Conservation (phyloP, 2,113 vertebrate genomes). For the Scalopus aquaticus region DNA sequence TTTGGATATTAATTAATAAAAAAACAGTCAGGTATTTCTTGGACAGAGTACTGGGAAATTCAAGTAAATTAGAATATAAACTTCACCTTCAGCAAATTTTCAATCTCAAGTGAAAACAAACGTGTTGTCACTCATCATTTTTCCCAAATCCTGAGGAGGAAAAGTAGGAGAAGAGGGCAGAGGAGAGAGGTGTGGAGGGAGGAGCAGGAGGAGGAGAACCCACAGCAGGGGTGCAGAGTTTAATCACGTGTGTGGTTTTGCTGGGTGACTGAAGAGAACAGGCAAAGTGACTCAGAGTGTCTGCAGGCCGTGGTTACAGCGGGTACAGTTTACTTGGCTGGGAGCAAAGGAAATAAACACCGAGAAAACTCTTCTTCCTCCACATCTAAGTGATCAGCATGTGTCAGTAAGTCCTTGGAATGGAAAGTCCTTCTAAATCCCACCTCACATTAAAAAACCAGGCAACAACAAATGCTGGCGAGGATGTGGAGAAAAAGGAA, state of each 20-base stretch:
- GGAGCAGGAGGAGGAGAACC: not conserved
- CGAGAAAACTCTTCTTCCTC: not conserved
- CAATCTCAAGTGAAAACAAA: not conserved
- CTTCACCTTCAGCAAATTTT: not conserved
- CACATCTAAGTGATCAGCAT: not conserved
- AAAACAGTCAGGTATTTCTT: not conserved
- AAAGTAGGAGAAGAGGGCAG: not conserved
- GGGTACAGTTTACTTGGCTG: not conserved
- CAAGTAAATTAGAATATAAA: not conserved
- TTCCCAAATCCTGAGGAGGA: not conserved
- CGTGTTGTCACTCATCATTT: not conserved
- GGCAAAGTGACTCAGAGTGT: not conserved
- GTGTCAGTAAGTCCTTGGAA: not conserved
- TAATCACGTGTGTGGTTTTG: not conserved
- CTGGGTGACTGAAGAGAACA: not conserved
- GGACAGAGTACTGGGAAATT: not conserved
- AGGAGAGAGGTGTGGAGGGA: not conserved
- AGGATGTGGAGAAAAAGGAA: no score
- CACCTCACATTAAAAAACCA: no score
- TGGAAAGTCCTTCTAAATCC: not conserved
- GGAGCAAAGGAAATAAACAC: not conserved
- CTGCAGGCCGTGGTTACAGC: not conserved
- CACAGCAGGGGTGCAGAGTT: not conserved
- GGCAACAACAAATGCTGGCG: no score
- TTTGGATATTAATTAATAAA: not conserved